These are phyloP conservation scores for Porites rus DNA, from an alignment of 92 coral and sea anemone genomes.

Conservation along the genomic window DNA sequence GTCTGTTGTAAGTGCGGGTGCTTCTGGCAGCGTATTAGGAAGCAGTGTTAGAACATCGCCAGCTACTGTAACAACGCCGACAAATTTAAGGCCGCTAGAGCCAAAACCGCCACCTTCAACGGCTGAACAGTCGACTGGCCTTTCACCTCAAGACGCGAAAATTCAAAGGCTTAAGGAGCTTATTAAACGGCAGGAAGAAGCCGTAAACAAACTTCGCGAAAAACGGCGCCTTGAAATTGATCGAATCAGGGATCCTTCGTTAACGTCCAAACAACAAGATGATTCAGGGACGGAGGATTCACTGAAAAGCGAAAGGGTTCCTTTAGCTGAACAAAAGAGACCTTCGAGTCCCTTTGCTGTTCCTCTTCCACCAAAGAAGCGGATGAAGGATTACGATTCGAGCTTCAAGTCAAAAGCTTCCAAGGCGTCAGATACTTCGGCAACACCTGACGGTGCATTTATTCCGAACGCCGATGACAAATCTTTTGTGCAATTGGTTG, in stretches of 20 bases:
- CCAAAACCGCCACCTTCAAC: constrained; percentile 25
- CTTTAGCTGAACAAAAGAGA: constrained; percentile 18
- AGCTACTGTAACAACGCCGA: not conserved
- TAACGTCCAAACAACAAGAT: constrained; percentile 4
- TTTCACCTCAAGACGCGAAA: constrained; percentile 88
- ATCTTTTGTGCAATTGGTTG: constrained; percentile 87
- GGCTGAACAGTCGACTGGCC: constrained; percentile 32
- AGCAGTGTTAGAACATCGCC: not conserved
- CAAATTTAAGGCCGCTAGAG: constrained; percentile 5
- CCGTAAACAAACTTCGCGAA: constrained; percentile 79
- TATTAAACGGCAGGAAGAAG: constrained; percentile 83
- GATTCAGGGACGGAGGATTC: not conserved
- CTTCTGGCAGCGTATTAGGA: not conserved
- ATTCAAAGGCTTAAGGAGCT: constrained; percentile 90
- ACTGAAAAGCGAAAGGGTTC: constrained; percentile 7
- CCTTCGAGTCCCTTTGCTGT: constrained; percentile 71
- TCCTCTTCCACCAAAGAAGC: constrained; percentile 86
- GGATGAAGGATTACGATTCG: constrained; percentile 17
- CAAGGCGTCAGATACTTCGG: constrained; percentile 46
- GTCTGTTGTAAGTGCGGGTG: not conserved
- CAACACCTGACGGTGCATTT: constrained; percentile 67
- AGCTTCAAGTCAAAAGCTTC: constrained; percentile 22
- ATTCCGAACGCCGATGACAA: constrained; percentile 87
- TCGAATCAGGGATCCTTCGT: constrained; percentile 57
- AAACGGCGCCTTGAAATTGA: constrained; percentile 83